phyloP scores from a whole-genome alignment of 1,140 invertebrate genomes.

The Uloborus diversus region DNA sequence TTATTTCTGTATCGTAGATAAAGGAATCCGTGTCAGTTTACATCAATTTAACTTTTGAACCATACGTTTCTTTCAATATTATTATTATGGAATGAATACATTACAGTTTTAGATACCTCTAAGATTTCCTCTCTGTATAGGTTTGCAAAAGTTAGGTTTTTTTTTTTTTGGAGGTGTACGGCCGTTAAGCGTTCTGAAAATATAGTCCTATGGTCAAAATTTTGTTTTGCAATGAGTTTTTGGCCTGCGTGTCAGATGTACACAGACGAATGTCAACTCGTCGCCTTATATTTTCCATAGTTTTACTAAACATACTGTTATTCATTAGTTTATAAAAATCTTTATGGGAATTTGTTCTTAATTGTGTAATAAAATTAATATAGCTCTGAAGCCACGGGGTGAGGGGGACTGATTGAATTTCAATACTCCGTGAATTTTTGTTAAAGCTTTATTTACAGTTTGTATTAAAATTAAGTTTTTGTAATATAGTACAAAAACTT shows the following conservation, averaged over 20 bases:
- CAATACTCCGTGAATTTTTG: background rate
- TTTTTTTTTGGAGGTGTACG: background rate
- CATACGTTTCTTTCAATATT: background rate
- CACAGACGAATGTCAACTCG: background rate
- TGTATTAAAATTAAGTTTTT: background rate
- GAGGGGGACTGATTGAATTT: background rate
- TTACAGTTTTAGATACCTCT: background rate
- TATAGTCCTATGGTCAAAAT: background rate
- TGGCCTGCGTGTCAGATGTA: background rate
- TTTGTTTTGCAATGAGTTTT: background rate
- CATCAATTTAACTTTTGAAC: background rate
- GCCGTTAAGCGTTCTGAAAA: background rate
- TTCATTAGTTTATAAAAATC: constrained; percentile 10
- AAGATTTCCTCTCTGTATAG: background rate
- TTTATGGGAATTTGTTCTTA: background rate
- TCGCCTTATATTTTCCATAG: background rate
- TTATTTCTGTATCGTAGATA: background rate
- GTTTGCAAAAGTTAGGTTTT: background rate
- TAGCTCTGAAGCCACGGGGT: background rate
- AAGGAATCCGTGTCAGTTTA: background rate
- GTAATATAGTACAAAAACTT: background rate
- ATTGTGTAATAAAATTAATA: background rate
- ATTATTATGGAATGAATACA: background rate
- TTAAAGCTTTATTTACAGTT: background rate
- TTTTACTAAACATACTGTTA: constrained; percentile 5